phyloP scores from a whole-genome alignment of 2,113 vertebrate species.

The Urocitellus parryii region DNA sequence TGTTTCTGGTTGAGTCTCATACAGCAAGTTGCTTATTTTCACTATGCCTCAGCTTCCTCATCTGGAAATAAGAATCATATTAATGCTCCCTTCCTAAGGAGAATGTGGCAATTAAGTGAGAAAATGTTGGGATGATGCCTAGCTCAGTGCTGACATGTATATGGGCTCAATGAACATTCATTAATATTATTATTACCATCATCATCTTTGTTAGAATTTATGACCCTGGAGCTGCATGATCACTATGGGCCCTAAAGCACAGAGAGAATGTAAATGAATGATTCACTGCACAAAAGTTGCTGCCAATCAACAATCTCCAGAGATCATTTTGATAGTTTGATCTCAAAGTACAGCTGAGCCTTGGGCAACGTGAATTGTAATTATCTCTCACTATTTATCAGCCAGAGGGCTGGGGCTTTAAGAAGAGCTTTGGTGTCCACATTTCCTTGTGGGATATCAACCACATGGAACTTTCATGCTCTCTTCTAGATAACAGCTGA shows the following conservation, averaged over 20 bases:
- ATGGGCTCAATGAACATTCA: neutral
- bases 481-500: neutral
- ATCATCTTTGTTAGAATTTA: neutral
- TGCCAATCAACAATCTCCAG: neutral
- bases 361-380: neutral
- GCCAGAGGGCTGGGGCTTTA: neutral
- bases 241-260: neutral
- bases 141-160: neutral
- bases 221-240: neutral
- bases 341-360: neutral
- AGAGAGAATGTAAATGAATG: neutral
- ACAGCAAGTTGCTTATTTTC: neutral
- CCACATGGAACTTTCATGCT: neutral
- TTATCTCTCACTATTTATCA: neutral
- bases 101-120: neutral
- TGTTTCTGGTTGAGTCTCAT: neutral
- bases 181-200: neutral
- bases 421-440: neutral
- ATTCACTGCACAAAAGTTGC: neutral
- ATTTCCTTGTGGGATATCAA: neutral
- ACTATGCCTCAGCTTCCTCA: neutral
- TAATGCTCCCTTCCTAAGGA: neutral
- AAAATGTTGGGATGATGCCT: neutral
- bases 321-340: neutral
- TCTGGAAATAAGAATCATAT: neutral